Base-by-base conservation (phyloP, 2,797 vertebrate genomes). In the Pyrocephalus nanus region DNA sequence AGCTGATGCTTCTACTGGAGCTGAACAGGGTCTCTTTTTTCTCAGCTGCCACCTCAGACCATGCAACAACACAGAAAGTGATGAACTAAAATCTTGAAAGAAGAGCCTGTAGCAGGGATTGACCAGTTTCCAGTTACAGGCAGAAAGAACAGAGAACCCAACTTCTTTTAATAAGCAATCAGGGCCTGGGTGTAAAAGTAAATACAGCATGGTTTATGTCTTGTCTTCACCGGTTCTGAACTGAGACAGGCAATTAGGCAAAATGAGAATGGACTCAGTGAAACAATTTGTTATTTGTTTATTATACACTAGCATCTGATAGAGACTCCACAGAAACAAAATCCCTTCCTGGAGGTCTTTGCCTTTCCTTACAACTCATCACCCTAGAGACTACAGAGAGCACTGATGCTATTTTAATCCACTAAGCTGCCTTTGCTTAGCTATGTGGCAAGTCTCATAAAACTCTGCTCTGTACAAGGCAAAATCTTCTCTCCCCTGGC, bases 391-490 rank as follows among this genome's bases (percentile, higher is more conserved):
- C 82, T 79, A 75, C 77, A 92, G 91, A 85, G 86, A 96, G 73
- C 88, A 36, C 83, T 88, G 88, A 86, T 88, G 83, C 67, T 90
- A 73, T 96, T 96, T 93, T 97, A 94, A 93, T 88, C 96, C 88
- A 45, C 88, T 90, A 74, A 96, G 55, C 77, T 82, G 90, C 71
- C 76, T 91, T 65, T 88, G 80, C 95, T 84, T 67, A 79, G 60
- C 64, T 92, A 6, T 65, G 57, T 61, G 30, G 90, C 66, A 92
- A 93, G 64, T 40, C 90, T 81, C 79, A 73, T 9, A 88, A 74
- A 92, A 90, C 51, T 67, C 75, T 30, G 23, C 65, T 64, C 14
- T 57, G 34, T 54, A 74, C 50, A 79, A 91, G 86, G 32, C 53
- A 92, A 86, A 96, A 73, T 30, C 67, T 84, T 75, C 58, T 64